Base-by-base conservation (phyloP, 2,888 invertebrate genomes). In the Polymixis lichenea region DNA sequence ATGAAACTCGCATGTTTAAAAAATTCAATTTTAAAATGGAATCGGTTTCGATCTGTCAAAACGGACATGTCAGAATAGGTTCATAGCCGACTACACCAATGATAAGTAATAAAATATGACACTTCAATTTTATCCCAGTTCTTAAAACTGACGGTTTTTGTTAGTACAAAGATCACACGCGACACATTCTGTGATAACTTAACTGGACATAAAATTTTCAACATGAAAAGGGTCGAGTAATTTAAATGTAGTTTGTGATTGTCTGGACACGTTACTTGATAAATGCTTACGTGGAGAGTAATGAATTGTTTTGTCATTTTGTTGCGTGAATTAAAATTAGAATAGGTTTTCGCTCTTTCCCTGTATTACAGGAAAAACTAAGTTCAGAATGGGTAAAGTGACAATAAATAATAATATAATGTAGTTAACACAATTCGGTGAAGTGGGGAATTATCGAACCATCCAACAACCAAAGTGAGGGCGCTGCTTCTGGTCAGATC, bases 221-320 rank as follows among this genome's bases (percentile, higher is more conserved):
- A 53, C 51, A 22, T 80, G 80, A 84, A 76, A 82, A 77, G 74
- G 83, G 85, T 84, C 13, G 19, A 75, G 65, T 56, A 79, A 79
- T 85, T 82, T 71, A 72, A 73, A 74, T 76, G 17, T 82, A 71
- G 32, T 71, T 70, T 70, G 53, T 19, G 8, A 70, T 53, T 62
- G 32, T 71, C 13, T 51, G 25, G 28, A 78, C 62, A 62, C 46
- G 49, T 67, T 32, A 51, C 55, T 25, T 72, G 68, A 71, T 62
- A 55, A 43, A 67, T 75, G 62, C 65, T 61, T 66, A 28, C 22
- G 22, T 55, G 53, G 13, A 6, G 46, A 66, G 55, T 55, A 65
- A n/a, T n/a, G n/a, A n/a, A 60, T 60, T 49, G 56, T 64, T 75
- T 56, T 13, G 4, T 13, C 11, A 13, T 43, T 68, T 62, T 53